Conservation (phyloP, 2,888 invertebrate genomes). For the Nemoura dubitans region DNA sequence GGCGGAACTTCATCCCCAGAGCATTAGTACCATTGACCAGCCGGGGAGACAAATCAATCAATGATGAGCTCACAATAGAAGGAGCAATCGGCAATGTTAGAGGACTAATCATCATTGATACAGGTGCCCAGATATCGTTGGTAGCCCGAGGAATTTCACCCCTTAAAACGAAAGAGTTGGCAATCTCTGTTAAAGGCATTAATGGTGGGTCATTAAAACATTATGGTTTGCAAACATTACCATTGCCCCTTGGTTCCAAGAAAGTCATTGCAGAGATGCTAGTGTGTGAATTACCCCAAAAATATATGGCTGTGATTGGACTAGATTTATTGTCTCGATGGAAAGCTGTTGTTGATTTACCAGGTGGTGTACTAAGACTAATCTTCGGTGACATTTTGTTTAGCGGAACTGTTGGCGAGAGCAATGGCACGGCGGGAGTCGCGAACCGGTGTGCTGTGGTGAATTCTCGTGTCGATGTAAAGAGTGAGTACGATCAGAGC, state of each 20-base stretch:
- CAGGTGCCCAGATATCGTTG: background rate
- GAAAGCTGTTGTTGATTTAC: background rate
- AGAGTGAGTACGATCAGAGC: background rate
- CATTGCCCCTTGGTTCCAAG: background rate
- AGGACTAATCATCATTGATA: background rate
- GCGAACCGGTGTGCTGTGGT: background rate
- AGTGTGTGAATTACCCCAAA: background rate
- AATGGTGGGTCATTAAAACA: background rate
- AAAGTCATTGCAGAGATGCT: background rate
- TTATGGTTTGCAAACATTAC: background rate
- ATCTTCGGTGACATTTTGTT: background rate
- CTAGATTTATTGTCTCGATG: background rate
- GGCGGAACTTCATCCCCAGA: no score
- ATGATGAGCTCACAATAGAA: no score
- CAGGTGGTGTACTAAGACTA: no score
- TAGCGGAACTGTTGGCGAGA: background rate
- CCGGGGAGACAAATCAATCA: no score
- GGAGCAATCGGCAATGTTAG: no score
- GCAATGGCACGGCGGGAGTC: background rate
- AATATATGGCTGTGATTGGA: background rate
- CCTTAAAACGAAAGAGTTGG: background rate
- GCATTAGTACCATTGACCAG: no score
- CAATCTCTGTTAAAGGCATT: background rate
- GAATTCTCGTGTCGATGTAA: background rate
- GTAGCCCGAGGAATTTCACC: background rate